Conservation (phyloP, 2,797 vertebrate species). For the Spondyliosoma cantharus region DNA sequence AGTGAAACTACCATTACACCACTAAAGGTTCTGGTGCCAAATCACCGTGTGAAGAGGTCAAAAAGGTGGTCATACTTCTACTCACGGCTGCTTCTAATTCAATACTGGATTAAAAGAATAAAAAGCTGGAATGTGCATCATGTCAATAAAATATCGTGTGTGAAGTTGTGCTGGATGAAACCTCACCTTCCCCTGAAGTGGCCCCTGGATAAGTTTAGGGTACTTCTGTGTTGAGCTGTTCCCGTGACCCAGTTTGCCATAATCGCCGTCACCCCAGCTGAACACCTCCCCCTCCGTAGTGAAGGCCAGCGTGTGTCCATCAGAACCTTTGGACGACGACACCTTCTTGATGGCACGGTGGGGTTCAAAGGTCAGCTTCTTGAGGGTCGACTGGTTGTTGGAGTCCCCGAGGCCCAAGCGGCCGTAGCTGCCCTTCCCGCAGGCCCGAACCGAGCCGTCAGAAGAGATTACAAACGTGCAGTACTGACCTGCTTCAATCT, state of each 20-base stretch:
- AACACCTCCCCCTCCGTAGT: conserved; percentile 87
- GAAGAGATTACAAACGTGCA: conserved; percentile 88
- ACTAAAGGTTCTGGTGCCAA: not conserved
- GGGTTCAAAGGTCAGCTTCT: conserved; percentile 88
- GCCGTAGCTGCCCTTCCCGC: conserved; percentile 88
- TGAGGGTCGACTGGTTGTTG: conserved; percentile 88
- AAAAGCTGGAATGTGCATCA: not conserved
- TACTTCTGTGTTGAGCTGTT: conserved; percentile 90
- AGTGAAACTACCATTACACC: too few species aligned
- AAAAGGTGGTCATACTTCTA: not conserved
- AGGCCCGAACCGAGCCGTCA: conserved; percentile 86
- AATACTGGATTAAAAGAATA: not conserved
- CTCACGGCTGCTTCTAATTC: not conserved
- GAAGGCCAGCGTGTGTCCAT: conserved; percentile 88
- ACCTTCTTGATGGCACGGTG: conserved; percentile 86
- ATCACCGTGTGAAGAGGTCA: not conserved
- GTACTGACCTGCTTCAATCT: conserved; percentile 90
- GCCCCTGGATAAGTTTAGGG: conserved; percentile 88
- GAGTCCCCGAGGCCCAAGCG: conserved; percentile 88
- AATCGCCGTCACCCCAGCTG: conserved; percentile 90
- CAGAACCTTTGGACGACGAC: conserved; percentile 88
- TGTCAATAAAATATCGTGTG: not conserved
- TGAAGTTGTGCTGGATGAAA: not conserved
- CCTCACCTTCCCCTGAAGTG: conserved; percentile 86
- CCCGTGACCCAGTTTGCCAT: conserved; percentile 88